A percentile compares a stretch with the other conserved stretches of the same genome.
Evolutionary conservation across 2,113 vertebrate species (phyloP).

Genomic region (Gallinago paraguaiae): DNA sequence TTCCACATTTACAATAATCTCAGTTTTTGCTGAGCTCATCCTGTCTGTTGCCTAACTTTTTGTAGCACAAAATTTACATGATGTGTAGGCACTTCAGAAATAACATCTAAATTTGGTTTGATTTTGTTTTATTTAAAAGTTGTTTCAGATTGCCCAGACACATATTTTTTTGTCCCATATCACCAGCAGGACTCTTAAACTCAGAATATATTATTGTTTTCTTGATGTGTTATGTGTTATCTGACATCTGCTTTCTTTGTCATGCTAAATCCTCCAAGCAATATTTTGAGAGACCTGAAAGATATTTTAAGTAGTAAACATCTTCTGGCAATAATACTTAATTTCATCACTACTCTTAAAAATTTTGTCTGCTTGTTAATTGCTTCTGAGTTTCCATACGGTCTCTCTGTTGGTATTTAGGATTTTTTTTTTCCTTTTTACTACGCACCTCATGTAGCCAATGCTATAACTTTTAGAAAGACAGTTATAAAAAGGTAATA

Average conservation of each 20-base stretch:
- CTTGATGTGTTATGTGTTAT: conserved; percentile 58
- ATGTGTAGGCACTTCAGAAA: conserved; percentile 6
- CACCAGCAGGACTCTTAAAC: conserved; percentile 53
- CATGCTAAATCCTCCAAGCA: conserved; percentile 63
- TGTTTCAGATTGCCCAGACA: conserved; percentile 38
- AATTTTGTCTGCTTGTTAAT: conserved; percentile 59
- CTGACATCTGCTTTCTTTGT: conserved; percentile 65
- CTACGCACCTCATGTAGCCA: conserved; percentile 17
- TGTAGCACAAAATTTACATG: background rate
- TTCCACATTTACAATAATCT: background rate
- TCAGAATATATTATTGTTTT: conserved; percentile 58
- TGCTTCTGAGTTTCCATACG: conserved; percentile 52
- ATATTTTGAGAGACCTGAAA: conserved; percentile 63
- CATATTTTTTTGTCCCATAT: conserved; percentile 41
- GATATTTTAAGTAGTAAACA: conserved; percentile 61
- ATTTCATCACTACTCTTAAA: conserved; percentile 72
- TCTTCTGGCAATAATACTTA: conserved; percentile 65
- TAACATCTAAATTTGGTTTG: background rate
- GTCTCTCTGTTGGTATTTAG: conserved; percentile 27
- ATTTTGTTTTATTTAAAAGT: conserved; percentile 56
- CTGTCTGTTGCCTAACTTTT: conserved; percentile 14
- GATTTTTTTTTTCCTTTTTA: conserved; percentile 21
- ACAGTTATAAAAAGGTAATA: conserved; percentile 67
- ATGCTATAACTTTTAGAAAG: conserved; percentile 59
- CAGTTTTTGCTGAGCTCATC: conserved; percentile 18